These are phyloP conservation scores for Ichneumoninae sp. DNA, from an alignment of 2,888 invertebrate species.

Conservation along the genomic window DNA sequence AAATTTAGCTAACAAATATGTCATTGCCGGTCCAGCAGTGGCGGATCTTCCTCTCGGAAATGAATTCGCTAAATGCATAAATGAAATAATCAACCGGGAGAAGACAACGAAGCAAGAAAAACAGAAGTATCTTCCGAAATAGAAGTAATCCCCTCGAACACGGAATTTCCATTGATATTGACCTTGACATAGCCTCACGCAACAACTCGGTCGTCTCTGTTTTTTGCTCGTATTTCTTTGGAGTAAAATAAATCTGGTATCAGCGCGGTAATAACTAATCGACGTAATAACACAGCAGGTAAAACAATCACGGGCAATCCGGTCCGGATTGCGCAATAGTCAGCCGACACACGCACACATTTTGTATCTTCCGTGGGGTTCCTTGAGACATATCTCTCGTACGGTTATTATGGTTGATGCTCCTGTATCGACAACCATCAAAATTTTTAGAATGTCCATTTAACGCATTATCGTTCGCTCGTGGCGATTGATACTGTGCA, in stretches of 20 bases:
- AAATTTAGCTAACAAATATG: slow-evolving; percentile 60
- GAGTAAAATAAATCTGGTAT: neutral
- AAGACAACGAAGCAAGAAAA: neutral
- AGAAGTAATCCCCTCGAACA: neutral
- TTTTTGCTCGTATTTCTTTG: neutral
- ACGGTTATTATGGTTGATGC: neutral
- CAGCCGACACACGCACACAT: slow-evolving; percentile 17
- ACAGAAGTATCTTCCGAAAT: neutral
- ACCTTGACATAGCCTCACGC: neutral
- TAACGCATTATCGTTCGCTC: neutral
- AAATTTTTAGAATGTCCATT: too few species aligned
- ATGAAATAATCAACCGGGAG: neutral
- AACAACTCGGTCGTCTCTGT: neutral
- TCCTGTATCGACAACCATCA: neutral
- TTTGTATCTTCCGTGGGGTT: neutral
- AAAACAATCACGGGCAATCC: slow-evolving; percentile 55
- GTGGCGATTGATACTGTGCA: neutral
- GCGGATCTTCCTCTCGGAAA: neutral
- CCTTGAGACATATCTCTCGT: neutral
- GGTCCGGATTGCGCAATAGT: slow-evolving; percentile 55
- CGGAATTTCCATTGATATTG: neutral
- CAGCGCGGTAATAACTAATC: neutral
- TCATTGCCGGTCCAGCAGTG: neutral
- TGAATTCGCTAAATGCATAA: neutral
- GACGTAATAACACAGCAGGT: slow-evolving; percentile 1